phyloP scores from a whole-genome alignment of 1,140 invertebrate genomes.

The Sesamia nonagrioides region DNA sequence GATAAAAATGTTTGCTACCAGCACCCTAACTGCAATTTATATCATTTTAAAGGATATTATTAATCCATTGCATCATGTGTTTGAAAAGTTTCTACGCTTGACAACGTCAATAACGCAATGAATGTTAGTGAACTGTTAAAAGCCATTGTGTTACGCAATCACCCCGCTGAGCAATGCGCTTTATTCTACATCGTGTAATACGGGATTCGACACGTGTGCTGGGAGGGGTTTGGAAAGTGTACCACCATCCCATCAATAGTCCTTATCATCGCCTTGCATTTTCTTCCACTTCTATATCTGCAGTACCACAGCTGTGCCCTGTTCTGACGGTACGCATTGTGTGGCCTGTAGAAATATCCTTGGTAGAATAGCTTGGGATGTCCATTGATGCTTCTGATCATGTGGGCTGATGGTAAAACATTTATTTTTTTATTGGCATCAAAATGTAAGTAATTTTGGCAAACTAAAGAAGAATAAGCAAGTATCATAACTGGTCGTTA shows the following conservation, averaged over 20 bases:
- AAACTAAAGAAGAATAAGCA: not conserved
- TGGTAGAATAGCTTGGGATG: constrained; percentile 67
- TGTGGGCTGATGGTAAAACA: constrained; percentile 57
- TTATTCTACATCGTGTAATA: not conserved
- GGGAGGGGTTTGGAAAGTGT: not conserved
- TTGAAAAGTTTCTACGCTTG: too few species aligned
- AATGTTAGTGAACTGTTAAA: too few species aligned
- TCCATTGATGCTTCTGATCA: constrained; percentile 54
- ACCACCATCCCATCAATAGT: constrained; percentile 62
- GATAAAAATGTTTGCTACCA: too few species aligned
- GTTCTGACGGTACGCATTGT: constrained; percentile 67
- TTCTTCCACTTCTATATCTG: constrained; percentile 60
- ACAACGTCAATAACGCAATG: too few species aligned
- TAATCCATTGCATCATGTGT: too few species aligned
- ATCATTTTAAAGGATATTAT: too few species aligned
- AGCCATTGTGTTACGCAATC: not conserved
- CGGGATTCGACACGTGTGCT: not conserved
- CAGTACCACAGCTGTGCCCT: constrained; percentile 71
- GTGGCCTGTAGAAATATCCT: constrained; percentile 66
- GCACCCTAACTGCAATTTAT: too few species aligned
- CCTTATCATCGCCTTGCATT: constrained; percentile 63
- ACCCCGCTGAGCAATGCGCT: too few species aligned
- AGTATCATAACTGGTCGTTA: too few species aligned
- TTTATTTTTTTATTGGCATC: not conserved
- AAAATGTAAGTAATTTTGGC: not conserved